A percentile compares a stretch with the other conserved stretches of the same genome.
Conservation (phyloP, 1,140 invertebrate genomes). For the Geopemphigus sp. region DNA sequence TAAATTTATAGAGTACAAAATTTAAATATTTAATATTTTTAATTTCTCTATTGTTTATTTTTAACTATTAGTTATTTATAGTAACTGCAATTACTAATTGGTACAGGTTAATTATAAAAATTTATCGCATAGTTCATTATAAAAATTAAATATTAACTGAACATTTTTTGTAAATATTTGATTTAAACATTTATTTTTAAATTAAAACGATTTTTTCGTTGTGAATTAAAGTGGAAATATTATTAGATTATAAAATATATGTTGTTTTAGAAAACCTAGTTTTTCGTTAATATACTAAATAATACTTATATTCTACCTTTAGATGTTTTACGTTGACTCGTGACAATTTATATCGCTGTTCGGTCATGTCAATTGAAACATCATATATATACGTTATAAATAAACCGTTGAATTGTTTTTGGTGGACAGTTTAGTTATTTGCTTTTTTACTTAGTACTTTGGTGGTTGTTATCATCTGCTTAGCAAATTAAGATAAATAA, state of each 20-base stretch:
- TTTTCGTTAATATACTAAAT: neutral
- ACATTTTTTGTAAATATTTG: slow-evolving; percentile 13
- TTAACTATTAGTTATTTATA: neutral
- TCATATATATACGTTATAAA: neutral
- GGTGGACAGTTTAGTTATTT: slow-evolving; percentile 4
- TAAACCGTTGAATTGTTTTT: neutral
- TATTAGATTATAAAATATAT: slow-evolving; percentile 4
- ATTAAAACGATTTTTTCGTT: neutral
- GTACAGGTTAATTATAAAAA: neutral
- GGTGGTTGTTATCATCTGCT: slow-evolving; percentile 44
- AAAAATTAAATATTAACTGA: neutral
- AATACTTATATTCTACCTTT: neutral
- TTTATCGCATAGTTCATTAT: neutral
- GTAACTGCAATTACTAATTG: neutral
- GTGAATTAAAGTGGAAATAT: slow-evolving; percentile 1
- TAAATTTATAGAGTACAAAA: neutral
- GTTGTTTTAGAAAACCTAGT: neutral
- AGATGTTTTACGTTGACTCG: neutral
- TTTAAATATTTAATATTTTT: slow-evolving; percentile 2
- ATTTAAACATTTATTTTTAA: neutral
- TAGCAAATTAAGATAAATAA: neutral
- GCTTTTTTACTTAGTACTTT: neutral
- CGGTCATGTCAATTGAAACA: neutral
- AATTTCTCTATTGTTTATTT: slow-evolving; percentile 1
- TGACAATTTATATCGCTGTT: neutral